Evolutionary conservation across 2,113 vertebrate species (phyloP).

Genomic region (Regulus satrapa): DNA sequence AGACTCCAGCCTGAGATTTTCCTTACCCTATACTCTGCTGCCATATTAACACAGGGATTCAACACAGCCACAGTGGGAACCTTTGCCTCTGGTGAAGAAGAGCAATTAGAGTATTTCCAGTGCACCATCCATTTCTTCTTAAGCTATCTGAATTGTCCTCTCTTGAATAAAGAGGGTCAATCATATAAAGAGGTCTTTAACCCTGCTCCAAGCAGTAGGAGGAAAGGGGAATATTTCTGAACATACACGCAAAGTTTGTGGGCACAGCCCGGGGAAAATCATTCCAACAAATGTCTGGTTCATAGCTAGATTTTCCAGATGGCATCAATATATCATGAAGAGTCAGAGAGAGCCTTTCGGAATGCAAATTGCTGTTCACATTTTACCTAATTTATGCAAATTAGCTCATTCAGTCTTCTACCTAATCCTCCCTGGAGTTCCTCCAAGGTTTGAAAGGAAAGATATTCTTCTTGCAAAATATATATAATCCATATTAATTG

Average conservation of each 20-base stretch:
- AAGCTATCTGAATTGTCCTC: background rate
- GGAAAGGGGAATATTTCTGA: slow-evolving; percentile 1
- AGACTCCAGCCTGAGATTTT: background rate
- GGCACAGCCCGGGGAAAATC: background rate
- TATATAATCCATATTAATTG: slow-evolving; percentile 70
- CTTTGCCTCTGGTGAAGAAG: background rate
- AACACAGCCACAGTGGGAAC: background rate
- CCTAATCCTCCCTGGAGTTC: slow-evolving; percentile 71
- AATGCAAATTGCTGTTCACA: slow-evolving; percentile 60
- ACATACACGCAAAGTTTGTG: background rate
- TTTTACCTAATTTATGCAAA: slow-evolving; percentile 76
- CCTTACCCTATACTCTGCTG: background rate
- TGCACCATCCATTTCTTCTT: background rate
- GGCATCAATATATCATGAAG: slow-evolving; percentile 48
- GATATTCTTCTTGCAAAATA: slow-evolving; percentile 62
- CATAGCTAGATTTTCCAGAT: slow-evolving; percentile 34
- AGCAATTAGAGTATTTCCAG: background rate
- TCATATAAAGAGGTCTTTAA: background rate
- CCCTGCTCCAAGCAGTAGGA: background rate
- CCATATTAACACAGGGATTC: background rate
- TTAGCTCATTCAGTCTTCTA: slow-evolving; percentile 66
- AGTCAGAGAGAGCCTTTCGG: slow-evolving; percentile 48
- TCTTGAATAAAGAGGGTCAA: background rate
- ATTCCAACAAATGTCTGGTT: background rate
- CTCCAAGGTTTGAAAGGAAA: slow-evolving; percentile 72